Conservation (phyloP, 2,888 invertebrate species). For the Cantharis lateralis region DNA sequence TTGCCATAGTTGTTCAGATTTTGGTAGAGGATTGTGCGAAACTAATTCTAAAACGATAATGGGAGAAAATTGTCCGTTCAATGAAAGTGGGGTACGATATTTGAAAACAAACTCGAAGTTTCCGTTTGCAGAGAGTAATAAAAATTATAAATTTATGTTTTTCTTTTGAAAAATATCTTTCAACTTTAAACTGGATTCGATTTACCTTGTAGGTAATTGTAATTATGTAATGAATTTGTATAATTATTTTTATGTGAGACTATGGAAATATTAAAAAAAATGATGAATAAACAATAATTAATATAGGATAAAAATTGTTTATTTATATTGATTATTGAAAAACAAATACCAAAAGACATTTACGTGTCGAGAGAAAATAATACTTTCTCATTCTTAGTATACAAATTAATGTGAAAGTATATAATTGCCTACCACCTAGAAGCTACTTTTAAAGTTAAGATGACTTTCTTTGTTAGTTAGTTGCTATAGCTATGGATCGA, state of each 20-base stretch:
- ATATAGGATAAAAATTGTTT: too few species aligned
- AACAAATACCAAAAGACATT: too few species aligned
- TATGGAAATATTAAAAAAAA: too few species aligned
- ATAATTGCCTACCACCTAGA: neutral
- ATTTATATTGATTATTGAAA: too few species aligned
- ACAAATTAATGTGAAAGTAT: neutral
- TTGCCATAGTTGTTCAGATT: slow-evolving; percentile 29
- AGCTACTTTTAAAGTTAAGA: neutral
- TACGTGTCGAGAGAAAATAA: too few species aligned
- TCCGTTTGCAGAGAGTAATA: neutral
- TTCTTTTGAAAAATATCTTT: neutral
- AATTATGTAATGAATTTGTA: too few species aligned
- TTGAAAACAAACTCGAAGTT: neutral
- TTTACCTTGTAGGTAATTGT: too few species aligned
- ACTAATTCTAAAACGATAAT: neutral
- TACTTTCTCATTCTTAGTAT: neutral
- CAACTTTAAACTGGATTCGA: too few species aligned
- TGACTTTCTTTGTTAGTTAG: neutral
- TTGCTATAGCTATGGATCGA: neutral
- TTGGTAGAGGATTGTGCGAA: neutral
- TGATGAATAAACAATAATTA: too few species aligned
- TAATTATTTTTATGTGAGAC: neutral
- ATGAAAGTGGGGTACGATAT: neutral
- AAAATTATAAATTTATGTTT: neutral
- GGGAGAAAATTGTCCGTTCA: neutral